Conservation (phyloP, 1,140 invertebrate genomes). For the Belonocnema kinseyi region DNA sequence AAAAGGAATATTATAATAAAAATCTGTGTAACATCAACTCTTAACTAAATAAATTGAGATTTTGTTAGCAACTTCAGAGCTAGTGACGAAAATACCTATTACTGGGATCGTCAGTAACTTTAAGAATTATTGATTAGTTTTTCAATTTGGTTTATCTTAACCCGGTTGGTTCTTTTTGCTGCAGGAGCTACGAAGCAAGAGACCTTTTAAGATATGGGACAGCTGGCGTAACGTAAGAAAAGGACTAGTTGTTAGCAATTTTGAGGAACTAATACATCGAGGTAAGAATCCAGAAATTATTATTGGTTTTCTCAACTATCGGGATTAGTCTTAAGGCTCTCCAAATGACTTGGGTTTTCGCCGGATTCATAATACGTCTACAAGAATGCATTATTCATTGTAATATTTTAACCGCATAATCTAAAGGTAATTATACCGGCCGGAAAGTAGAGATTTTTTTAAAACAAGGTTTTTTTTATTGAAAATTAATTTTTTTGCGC, state of each 20-base stretch:
- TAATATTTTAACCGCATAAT: too few species aligned
- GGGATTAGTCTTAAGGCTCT: too few species aligned
- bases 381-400: too few species aligned
- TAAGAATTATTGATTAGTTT: not conserved
- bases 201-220: constrained; percentile 99
- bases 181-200: constrained; percentile 93
- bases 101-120: constrained; percentile 32
- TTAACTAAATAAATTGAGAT: not conserved
- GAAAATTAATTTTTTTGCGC: too few species aligned
- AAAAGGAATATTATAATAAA: not conserved
- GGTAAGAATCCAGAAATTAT: constrained; percentile 75
- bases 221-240: constrained; percentile 94
- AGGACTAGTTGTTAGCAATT: constrained; percentile 92
- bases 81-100: constrained; percentile 32
- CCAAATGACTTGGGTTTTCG: too few species aligned
- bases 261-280: constrained; percentile 93
- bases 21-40: not conserved
- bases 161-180: constrained; percentile 60
- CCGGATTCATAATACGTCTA: too few species aligned
- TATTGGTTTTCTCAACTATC: not conserved
- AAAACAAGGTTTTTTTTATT: too few species aligned
- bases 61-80: constrained; percentile 6
- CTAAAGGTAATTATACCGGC: too few species aligned
- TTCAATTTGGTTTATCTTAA: constrained; percentile 5
- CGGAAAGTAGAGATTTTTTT: too few species aligned